Base-by-base conservation (phyloP, 2,888 invertebrate species). In the Amitus sp. region DNA sequence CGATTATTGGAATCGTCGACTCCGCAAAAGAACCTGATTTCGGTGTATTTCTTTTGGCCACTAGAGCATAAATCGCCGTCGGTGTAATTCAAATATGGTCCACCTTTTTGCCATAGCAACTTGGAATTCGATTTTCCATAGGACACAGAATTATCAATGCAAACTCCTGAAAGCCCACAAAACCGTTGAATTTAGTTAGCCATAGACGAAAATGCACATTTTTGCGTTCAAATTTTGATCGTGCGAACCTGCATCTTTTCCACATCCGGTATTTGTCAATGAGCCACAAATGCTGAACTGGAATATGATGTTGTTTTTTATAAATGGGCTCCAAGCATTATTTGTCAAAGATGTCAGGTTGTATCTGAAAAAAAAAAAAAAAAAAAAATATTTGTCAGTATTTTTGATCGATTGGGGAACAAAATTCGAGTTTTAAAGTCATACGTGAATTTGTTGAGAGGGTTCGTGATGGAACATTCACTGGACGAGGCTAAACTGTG, bases 61-160 rank as follows among this genome's bases (percentile, higher is more conserved):
- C 60, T 64, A 6, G 33, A 51, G 33, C 78, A 80, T 33, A 54
- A 13, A 48, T 69, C 71, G 17, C 80, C 80, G 47, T 77, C 60
- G 1, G 79, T 79, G 30, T 80, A 80, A 70, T 78, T 79, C 7
- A 80, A 68, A 57, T 79, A 80, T 1, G 77, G 76, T 2, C 79
- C 77, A 46, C 69, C 72, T 47, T 71, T 67, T 42, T 71, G 70
- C 79, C 79, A 81, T 23, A 69, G 65, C 20, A 81, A 65, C 47
- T 75, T 70, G 13, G 73, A 47, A 45, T 79, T 79, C 13, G 66
- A 71, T 34, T 59, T 66, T 23, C 80, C 80, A 52, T 72, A 68
- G 6, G 77, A 76, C 28, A 52, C 65, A 23, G 47, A 48, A 23
- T 67, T 61, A 1, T 39, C 52, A 28, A 65, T 65, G 27, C 80